Base-by-base conservation (phyloP, 2,888 invertebrate genomes). In the Lithophane semibrunnea region DNA sequence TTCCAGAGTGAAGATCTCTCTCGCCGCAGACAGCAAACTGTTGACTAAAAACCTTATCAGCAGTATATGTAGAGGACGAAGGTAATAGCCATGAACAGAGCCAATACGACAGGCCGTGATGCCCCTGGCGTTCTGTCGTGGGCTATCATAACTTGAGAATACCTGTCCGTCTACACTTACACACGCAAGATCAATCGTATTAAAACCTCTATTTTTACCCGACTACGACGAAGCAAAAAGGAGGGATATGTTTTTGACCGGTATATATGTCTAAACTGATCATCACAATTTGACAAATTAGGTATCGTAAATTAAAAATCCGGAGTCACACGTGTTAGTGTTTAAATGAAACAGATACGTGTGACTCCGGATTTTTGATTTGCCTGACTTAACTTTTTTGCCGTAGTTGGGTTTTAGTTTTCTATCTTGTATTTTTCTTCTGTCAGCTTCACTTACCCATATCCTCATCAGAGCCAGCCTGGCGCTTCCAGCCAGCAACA, bases 381-480 rank as follows among this genome's bases (percentile, higher is more conserved):
- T n/a, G n/a, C n/a, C n/a, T n/a, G n/a, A n/a, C n/a, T n/a, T n/a
- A n/a, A n/a, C n/a, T n/a, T n/a, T n/a, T n/a, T n/a, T n/a, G n/a
- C n/a, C n/a, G 29, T 29, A 29, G 29, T 29, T 29, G 29, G 29
- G 29, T 29, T 29, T 29, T 29, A 29, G 29, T 29, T 29, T 29
- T 29, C 29, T 29, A 29, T 29, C 29, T 29, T 29, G 29, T 29
- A 29, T 29, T 29, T 29, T 12, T 16, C 16, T 24, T 47, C n/a
- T 4, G 9, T 56, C 1, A 37, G 63, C 16, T 21, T 61, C 61
- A 78, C 95, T 93, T 92, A 98, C 98, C 98, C 98, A 98, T 91
- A 98, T 97, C 92, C 98, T 96, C 77, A 98, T 95, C 90, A 98
- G 92, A 29, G 98, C 98, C 24, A 98, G 92, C 58, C 94, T 95